A percentile compares a stretch with the other conserved stretches of the same genome.
These are phyloP conservation scores for mouse (Mus musculus) DNA, from an alignment of 2,113 vertebrate genomes.

Conservation along the genomic window GRCm39 chr3:84206001-84206500, in stretches of 20 bases:
- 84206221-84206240: not conserved
- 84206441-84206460: not conserved
- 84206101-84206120: not conserved
- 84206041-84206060: not conserved
- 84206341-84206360: no score
- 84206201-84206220: not conserved
- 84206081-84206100: not conserved
- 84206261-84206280: not conserved
- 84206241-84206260: not conserved
- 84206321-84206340: not conserved
- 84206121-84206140: not conserved
- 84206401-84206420: not conserved
- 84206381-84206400: not conserved
- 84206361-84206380: not conserved
- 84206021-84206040: not conserved
- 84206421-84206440: not conserved
- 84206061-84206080: not conserved
- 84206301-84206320: not conserved
- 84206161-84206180: not conserved
- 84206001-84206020: not conserved
- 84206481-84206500: not conserved
- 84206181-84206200: not conserved
- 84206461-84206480: not conserved
- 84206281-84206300: not conserved
- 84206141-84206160: no score